Evolutionary conservation across 2,797 vertebrate genomes (phyloP), one percentile per base, ranked within the genome.

Genomic region (Morus bassanus): DNA sequence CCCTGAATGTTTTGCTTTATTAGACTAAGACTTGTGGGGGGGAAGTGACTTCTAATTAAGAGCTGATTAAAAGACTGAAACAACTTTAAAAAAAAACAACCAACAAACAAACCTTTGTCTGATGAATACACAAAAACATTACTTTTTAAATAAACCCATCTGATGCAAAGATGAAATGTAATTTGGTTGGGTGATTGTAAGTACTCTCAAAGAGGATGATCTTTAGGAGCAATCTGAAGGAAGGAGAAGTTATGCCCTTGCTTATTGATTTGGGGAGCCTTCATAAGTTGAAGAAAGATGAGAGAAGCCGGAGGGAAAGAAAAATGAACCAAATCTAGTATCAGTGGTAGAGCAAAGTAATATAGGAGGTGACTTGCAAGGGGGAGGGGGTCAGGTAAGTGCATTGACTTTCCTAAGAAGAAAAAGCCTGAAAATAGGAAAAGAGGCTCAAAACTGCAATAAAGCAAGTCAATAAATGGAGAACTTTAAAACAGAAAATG

Each of bases 51-150:
- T 94, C 16, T 93, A 60, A 91, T 94, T 90, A 94, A 85, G 70
- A 95, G 35, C 51, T 67, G 86, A 80, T 83, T 78, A 95, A 93
- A 93, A 73, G 60, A 54, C 53, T 60, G 77, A 74, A 90, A 39
- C 41, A 73, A 76, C 51, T 43, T 75, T 2, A 5, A 64, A 56
- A 65, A 72, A 51, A 39, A 18, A 30, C 6, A 22, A 18, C 17
- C 9, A 39, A 54, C 48, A 68, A 73, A 63, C 37, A 35, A 45
- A 39, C 37, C 41, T 80, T 67, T 93, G 57, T 89, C 35, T 84
- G 54, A 27, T 79, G 53, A 96, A 78, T 53, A 54, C 53, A 59
- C 45, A 53, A 72, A 92, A 23, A 0, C 33, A 25, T 45, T 43
- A 19, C 70, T 87, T 94, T 73, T 73, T 2, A 48, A 88, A 84